Percentiles rank a stretch among this genome's conserved stretches.
phyloP scores from a whole-genome alignment of 2,797 vertebrate species.

The Pseudochirops corinnae region DNA sequence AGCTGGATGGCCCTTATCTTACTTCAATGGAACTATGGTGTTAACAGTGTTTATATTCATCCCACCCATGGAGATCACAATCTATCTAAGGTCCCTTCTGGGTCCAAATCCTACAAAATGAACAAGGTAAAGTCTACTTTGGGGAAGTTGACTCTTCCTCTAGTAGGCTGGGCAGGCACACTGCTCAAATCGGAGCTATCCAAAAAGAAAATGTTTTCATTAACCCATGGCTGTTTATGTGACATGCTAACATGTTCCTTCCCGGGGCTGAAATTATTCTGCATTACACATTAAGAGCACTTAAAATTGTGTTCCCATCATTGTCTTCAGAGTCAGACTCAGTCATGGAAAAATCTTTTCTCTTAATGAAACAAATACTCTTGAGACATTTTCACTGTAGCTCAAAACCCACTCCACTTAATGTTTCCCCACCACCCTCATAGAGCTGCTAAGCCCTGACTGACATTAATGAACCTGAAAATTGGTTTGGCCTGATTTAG shows the following conservation, averaged over 20 bases:
- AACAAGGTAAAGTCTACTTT: neutral
- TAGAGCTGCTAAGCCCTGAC: neutral
- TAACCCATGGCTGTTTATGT: neutral
- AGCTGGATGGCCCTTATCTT: neutral
- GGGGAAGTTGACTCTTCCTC: neutral
- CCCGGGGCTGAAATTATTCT: neutral
- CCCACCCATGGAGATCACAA: neutral
- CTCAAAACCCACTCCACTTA: neutral
- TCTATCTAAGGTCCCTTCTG: neutral
- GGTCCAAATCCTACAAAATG: neutral
- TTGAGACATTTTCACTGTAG: neutral
- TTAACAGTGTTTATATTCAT: neutral
- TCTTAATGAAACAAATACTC: neutral
- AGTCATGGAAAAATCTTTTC: neutral
- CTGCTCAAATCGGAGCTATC: neutral
- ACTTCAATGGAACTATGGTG: neutral
- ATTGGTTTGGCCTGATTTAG: neutral
- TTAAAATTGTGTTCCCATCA: slow-evolving; percentile 26
- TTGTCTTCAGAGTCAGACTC: slow-evolving; percentile 11
- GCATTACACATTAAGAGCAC: slow-evolving; percentile 1
- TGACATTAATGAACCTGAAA: neutral
- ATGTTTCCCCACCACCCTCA: neutral
- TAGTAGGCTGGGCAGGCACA: neutral
- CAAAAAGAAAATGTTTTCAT: slow-evolving; percentile 40
- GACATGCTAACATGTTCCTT: slow-evolving; percentile 10